These are phyloP conservation scores for Brachionus koreanus DNA, from an alignment of 1,140 invertebrate species.

Conservation along the genomic window DNA sequence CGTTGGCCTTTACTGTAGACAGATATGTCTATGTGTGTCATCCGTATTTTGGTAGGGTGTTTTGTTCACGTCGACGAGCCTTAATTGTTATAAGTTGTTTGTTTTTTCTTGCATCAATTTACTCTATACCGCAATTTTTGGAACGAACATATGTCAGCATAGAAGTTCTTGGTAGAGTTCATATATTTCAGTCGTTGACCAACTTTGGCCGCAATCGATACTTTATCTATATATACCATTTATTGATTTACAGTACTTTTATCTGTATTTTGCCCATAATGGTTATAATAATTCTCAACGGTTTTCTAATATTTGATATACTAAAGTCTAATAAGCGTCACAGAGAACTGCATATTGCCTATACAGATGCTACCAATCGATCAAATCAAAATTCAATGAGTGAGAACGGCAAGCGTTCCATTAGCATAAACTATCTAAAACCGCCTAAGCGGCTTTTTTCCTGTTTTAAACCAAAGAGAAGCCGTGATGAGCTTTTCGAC, in stretches of 20 bases:
- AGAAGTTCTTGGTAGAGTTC: neutral
- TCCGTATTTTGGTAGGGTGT: conserved; percentile 54
- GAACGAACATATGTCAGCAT: conserved; percentile 11
- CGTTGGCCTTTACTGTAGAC: conserved; percentile 58
- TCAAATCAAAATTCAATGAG: conserved; percentile 1
- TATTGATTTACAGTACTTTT: conserved; percentile 32
- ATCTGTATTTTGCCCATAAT: conserved; percentile 22
- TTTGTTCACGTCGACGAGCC: conserved; percentile 50
- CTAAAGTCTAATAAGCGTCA: conserved; percentile 40
- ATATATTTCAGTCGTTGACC: conserved; percentile 36
- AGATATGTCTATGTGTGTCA: conserved; percentile 60
- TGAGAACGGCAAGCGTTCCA: neutral
- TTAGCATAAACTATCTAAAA: neutral
- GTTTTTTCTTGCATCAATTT: conserved; percentile 2
- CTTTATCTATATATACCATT: conserved; percentile 37
- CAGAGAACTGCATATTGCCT: conserved; percentile 4
- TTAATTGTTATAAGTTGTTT: conserved; percentile 30
- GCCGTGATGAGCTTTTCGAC: neutral
- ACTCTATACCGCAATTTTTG: conserved; percentile 33
- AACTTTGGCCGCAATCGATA: neutral
- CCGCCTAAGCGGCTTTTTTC: conserved; percentile 3
- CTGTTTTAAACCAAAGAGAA: neutral
- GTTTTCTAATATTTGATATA: conserved; percentile 21
- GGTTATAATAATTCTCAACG: conserved; percentile 9
- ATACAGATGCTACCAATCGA: neutral